Conservation (phyloP, 1,140 invertebrate genomes). For the Maconellicoccus hirsutus region DNA sequence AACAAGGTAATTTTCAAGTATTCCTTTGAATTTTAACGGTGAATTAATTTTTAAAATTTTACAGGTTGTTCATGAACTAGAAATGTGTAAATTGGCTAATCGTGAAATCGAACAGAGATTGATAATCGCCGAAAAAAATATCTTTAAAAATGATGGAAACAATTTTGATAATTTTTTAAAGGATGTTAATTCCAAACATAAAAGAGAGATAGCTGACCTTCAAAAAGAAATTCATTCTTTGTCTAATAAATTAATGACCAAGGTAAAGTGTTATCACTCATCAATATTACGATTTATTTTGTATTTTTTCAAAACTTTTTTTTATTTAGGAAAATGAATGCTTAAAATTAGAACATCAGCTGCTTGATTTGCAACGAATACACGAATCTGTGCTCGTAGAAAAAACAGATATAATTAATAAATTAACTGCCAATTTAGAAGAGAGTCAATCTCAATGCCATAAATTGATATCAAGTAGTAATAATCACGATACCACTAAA, state of each 20-base stretch:
- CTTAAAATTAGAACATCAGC: background rate
- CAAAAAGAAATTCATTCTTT: background rate
- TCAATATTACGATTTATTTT: background rate
- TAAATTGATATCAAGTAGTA: background rate
- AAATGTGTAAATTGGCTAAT: background rate
- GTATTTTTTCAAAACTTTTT: background rate
- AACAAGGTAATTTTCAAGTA: background rate
- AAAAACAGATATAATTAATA: conserved; percentile 1
- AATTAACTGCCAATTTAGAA: background rate
- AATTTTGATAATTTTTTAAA: background rate
- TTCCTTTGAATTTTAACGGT: background rate
- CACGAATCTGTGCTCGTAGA: conserved; percentile 4
- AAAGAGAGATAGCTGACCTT: background rate
- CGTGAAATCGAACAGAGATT: background rate
- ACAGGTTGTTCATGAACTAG: background rate
- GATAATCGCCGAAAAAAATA: background rate
- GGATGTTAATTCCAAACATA: background rate
- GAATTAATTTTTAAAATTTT: background rate
- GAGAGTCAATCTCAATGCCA: background rate
- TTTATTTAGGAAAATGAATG: conserved; percentile 8
- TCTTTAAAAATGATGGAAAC: background rate
- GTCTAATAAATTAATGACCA: background rate
- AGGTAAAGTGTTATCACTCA: background rate
- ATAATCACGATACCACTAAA: background rate
- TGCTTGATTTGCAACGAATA: background rate